Conservation (phyloP, 2,888 invertebrate genomes). For the Nysson spinosus region DNA sequence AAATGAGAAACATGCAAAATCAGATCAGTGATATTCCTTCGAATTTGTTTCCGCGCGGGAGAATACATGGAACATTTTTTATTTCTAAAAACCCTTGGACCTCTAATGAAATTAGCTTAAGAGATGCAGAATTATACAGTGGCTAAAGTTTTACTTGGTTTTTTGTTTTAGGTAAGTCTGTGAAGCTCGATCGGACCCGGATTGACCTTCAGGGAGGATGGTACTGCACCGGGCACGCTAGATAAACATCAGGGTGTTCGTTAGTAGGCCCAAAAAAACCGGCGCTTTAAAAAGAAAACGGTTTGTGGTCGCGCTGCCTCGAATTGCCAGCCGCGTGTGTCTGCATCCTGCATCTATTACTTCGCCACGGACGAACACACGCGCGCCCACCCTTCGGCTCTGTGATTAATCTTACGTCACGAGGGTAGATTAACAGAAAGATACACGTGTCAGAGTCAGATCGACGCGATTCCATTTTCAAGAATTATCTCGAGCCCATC, state of each 20-base stretch:
- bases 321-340: slow-evolving; percentile 30
- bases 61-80: slow-evolving; percentile 7
- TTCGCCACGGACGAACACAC: slow-evolving; percentile 23
- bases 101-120: slow-evolving; percentile 67
- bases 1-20: too few relatives aligned
- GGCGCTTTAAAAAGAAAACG: slow-evolving; percentile 55
- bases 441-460: slow-evolving; percentile 57
- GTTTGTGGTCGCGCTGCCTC: slow-evolving; percentile 42
- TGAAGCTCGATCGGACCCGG: slow-evolving; percentile 37
- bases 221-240: slow-evolving; percentile 60
- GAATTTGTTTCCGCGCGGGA: background rate
- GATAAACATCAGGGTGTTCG: slow-evolving; percentile 71
- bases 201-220: slow-evolving; percentile 62
- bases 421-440: slow-evolving; percentile 51
- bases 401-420: slow-evolving; percentile 42
- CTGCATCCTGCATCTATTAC: slow-evolving; percentile 20
- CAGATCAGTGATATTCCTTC: too few relatives aligned
- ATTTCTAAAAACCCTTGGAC: slow-evolving; percentile 66
- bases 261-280: slow-evolving; percentile 64
- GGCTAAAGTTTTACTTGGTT: slow-evolving; percentile 52
- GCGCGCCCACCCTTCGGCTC: slow-evolving; percentile 30
- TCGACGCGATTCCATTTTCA: slow-evolving; percentile 54
- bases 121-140: slow-evolving; percentile 41
- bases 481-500: slow-evolving; percentile 48
- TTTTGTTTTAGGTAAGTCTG: slow-evolving; percentile 73